Percentiles rank a stretch among this genome's conserved stretches.
phyloP scores from a whole-genome alignment of 2,797 vertebrate species.

The Glyptemys insculpta region DNA sequence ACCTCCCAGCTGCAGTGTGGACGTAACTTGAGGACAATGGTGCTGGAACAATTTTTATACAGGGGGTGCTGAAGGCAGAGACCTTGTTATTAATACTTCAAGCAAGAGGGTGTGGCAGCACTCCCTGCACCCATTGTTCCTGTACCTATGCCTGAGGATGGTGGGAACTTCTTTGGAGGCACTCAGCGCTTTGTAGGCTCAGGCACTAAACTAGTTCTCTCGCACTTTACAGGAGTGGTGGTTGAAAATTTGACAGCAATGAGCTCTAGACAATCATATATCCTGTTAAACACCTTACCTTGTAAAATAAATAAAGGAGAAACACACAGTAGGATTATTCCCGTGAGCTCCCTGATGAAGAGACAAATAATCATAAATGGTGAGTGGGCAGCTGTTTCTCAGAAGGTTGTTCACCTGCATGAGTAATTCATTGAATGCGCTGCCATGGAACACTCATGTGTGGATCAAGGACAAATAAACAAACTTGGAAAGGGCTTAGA shows the following conservation, averaged over 20 bases:
- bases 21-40: neutral
- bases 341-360: constrained; percentile 24
- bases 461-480: neutral
- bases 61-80: too few relatives aligned
- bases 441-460: neutral
- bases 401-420: constrained; percentile 18
- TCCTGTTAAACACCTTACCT: constrained; percentile 63
- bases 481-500: neutral
- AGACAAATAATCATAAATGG: constrained; percentile 31
- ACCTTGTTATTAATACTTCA: too few relatives aligned
- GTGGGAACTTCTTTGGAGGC: constrained; percentile 52
- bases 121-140: too few relatives aligned
- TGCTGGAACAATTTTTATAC: too few relatives aligned
- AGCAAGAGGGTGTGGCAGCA: too few relatives aligned
- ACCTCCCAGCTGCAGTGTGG: neutral
- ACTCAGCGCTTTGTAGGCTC: constrained; percentile 62
- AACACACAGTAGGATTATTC: constrained; percentile 41
- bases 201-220: constrained; percentile 40
- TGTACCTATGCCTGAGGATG: neutral
- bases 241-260: constrained; percentile 63
- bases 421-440: neutral
- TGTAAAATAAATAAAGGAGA: constrained; percentile 63
- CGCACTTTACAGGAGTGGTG: neutral
- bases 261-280: constrained; percentile 64
- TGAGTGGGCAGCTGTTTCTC: neutral